Conservation (phyloP, 1,140 invertebrate species). For the Helicoverpa armigera region DNA sequence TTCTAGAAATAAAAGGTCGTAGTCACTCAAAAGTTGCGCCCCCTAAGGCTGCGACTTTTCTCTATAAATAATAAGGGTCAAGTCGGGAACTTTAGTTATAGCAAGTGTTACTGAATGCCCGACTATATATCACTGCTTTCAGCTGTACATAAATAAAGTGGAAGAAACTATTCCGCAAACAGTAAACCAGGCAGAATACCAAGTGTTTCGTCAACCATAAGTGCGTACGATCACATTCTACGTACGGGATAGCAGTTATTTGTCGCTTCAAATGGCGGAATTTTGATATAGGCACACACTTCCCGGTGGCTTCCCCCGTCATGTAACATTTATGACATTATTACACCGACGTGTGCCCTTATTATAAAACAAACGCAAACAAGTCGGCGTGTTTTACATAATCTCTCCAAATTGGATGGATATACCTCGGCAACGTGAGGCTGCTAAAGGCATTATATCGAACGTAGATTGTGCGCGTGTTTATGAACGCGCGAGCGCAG, state of each 20-base stretch:
- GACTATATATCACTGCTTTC: constrained; percentile 14
- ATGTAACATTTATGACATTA: constrained; percentile 78
- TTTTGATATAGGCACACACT: constrained; percentile 73
- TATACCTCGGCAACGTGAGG: constrained; percentile 47
- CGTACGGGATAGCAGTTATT: constrained; percentile 61
- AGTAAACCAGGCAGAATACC: not conserved
- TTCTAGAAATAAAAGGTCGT: constrained; percentile 35
- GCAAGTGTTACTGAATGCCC: constrained; percentile 21
- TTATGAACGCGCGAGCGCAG: constrained; percentile 38
- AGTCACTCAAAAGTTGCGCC: constrained; percentile 39
- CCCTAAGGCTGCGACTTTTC: constrained; percentile 7
- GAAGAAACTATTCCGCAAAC: not conserved
- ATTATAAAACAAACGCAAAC: constrained; percentile 75
- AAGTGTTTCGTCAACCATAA: not conserved
- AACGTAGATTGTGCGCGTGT: constrained; percentile 43
- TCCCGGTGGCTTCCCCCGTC: constrained; percentile 61
- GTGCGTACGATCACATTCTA: constrained; percentile 60
- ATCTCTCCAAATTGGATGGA: constrained; percentile 76
- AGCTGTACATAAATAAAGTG: constrained; percentile 26
- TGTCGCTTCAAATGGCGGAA: constrained; percentile 69
- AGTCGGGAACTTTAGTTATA: constrained; percentile 30
- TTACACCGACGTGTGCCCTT: constrained; percentile 66
- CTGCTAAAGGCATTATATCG: constrained; percentile 47
- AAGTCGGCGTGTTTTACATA: constrained; percentile 74
- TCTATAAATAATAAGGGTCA: constrained; percentile 48